These are phyloP conservation scores for Zapornia atra DNA, from an alignment of 2,113 vertebrate species.

Conservation along the genomic window DNA sequence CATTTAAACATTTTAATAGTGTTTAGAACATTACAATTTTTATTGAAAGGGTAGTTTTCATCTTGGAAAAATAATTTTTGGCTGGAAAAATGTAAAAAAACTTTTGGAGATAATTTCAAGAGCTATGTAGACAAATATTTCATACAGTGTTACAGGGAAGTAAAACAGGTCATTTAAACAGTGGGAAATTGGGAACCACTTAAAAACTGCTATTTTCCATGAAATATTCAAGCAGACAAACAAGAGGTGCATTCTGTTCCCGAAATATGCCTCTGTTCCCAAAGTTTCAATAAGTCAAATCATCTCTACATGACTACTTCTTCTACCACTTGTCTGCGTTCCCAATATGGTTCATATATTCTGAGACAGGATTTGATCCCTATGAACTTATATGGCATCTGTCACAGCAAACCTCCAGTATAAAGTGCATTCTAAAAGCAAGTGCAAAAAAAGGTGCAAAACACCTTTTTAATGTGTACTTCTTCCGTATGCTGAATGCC, in stretches of 20 bases:
- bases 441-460: not conserved
- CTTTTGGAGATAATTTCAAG: not conserved
- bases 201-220: not conserved
- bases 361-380: not conserved
- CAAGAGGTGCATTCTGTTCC: not conserved
- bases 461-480: not conserved
- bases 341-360: not conserved
- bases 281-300: not conserved
- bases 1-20: not conserved
- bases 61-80: not conserved
- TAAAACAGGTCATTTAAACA: slow-evolving; percentile 1
- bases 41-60: not conserved
- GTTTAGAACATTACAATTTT: not conserved
- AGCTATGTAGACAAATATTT: not conserved
- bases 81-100: not conserved
- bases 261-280: not conserved
- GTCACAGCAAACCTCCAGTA: not conserved
- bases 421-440: not conserved
- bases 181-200: not conserved
- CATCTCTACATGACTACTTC: not conserved
- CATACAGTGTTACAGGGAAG: not conserved
- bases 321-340: not conserved
- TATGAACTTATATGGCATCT: not conserved
- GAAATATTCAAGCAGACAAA: not conserved
- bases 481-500: not conserved